Conservation (phyloP, 1,140 invertebrate genomes). For the Akabosia matsudoensis region DNA sequence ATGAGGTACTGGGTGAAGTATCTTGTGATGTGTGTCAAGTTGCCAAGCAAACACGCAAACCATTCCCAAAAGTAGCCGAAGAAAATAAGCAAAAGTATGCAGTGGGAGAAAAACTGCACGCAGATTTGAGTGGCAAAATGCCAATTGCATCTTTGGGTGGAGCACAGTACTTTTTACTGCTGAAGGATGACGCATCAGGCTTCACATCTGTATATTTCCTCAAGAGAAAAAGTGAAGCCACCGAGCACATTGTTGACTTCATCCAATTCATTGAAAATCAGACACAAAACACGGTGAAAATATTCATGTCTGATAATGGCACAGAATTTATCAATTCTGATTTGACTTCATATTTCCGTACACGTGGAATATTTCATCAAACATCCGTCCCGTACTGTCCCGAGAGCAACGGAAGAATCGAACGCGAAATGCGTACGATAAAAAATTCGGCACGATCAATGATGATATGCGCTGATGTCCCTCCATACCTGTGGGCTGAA, state of each 20-base stretch:
- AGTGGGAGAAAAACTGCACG: constrained; percentile 50
- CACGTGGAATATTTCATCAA: constrained; percentile 45
- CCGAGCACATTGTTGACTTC: background rate
- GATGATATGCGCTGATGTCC: constrained; percentile 40
- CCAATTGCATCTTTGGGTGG: constrained; percentile 49
- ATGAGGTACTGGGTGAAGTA: background rate
- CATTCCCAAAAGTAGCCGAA: constrained; percentile 33
- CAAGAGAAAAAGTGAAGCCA: background rate
- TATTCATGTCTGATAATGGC: constrained; percentile 41
- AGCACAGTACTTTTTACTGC: constrained; percentile 52
- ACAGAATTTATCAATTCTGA: constrained; percentile 32
- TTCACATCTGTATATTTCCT: constrained; percentile 49
- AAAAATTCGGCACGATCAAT: constrained; percentile 45
- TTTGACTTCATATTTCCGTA: background rate
- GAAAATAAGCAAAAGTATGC: constrained; percentile 33
- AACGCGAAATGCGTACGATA: constrained; percentile 47
- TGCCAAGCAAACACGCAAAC: background rate
- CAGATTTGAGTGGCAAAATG: constrained; percentile 54
- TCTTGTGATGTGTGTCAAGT: background rate
- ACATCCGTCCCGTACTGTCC: constrained; percentile 46
- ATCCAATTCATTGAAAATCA: constrained; percentile 27
- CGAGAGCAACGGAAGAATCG: constrained; percentile 48
- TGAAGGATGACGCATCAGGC: constrained; percentile 53
- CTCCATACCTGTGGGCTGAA: constrained; percentile 46
- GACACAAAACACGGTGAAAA: background rate